These are phyloP conservation scores for Serranus cabrilla DNA, from an alignment of 2,797 vertebrate species.

Conservation along the genomic window DNA sequence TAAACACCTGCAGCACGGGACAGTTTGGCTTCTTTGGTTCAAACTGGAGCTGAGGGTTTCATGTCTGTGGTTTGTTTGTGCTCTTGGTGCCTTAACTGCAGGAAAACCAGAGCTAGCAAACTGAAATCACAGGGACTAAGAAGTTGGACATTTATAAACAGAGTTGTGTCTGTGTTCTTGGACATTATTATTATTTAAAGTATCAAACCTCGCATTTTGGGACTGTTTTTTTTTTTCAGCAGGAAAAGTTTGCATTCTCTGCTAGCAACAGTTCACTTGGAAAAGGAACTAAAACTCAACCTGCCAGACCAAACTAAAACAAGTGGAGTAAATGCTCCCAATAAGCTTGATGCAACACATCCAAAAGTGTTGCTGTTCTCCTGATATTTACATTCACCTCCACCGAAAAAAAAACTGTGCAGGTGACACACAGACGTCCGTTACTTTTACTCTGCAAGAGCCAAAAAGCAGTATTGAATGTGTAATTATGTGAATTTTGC, in stretches of 20 bases:
- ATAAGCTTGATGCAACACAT: too few relatives aligned
- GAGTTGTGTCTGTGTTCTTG: slow-evolving; percentile 3
- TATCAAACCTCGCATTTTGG: slow-evolving; percentile 1
- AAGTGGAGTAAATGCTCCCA: slow-evolving; percentile 1
- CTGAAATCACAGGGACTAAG: slow-evolving; percentile 25
- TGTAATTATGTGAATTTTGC: slow-evolving; percentile 59
- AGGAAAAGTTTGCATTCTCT: background rate
- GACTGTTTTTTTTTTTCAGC: background rate
- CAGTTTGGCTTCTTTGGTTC: slow-evolving; percentile 16
- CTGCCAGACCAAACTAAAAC: slow-evolving; percentile 2
- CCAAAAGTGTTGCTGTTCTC: slow-evolving; percentile 7
- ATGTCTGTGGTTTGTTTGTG: slow-evolving; percentile 11
- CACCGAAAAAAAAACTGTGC: too few relatives aligned
- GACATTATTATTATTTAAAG: background rate
- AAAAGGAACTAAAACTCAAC: background rate
- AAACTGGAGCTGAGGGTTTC: slow-evolving; percentile 24
- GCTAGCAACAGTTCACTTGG: slow-evolving; percentile 1
- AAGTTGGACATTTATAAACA: slow-evolving; percentile 31
- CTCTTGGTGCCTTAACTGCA: background rate
- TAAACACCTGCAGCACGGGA: background rate
- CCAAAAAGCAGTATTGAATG: slow-evolving; percentile 39
- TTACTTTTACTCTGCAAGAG: slow-evolving; percentile 6
- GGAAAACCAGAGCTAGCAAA: slow-evolving; percentile 30
- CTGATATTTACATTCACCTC: background rate
- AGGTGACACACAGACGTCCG: background rate